Evolutionary conservation across 2,888 invertebrate species (phyloP), one percentile per base, ranked within the genome.

Genomic region (Busseola fusca): DNA sequence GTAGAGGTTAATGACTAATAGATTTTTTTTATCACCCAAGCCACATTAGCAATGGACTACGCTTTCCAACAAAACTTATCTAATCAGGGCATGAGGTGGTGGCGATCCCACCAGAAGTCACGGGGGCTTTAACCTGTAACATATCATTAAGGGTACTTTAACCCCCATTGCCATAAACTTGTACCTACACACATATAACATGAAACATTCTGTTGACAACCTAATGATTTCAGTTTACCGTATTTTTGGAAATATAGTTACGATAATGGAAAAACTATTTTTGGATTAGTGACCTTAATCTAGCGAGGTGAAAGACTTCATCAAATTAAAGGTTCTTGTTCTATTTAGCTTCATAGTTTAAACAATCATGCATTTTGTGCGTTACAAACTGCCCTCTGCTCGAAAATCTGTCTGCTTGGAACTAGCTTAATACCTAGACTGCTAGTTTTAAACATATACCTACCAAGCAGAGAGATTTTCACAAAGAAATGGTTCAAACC

Each of bases 141-240:
- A 12, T 70, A 69, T 70, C 72, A 74, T 69, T 83, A 78, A 56
- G 62, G 48, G 59, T 34, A 67, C 30, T 69, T 64, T 56, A 58
- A 59, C 69, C 62, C 64, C 65, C 40, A 65, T 52, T n/a, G 30
- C 45, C 60, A 59, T 42, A 64, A 76, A 70, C n/a, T 66, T 60
- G 18, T 27, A 21, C 21, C 0, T 37, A 52, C 3, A n/a, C 21
- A 74, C 69, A 65, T 56, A 56, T 37, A 63, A 64, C 78, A 70
- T 50, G 54, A 60, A 69, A 59, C 25, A 68, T 70, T 64, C 7
- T 56, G 73, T 68, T 72, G 74, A 72, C 68, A 78, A 66, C 21
- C 57, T 75, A 70, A 78, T 81, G 69, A 48, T 64, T 72, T 62
- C 21, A 67, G 68, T 65, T 69, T 25, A 12, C 27, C 6, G 16